phyloP scores from a whole-genome alignment of 2,888 invertebrate species.

The Morpho deidamia region DNA sequence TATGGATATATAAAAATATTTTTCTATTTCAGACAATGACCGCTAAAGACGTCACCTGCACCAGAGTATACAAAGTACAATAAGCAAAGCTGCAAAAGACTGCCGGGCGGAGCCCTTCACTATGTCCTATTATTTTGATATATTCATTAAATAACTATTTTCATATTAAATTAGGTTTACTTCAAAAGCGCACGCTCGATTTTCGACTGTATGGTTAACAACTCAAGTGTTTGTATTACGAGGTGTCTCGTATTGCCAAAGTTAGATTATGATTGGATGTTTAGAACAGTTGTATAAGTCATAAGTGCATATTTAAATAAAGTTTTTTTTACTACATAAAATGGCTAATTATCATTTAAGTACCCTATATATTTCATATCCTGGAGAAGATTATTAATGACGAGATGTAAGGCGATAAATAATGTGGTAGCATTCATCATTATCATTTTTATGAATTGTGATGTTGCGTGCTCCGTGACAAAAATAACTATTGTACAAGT shows the following conservation, averaged over 20 bases:
- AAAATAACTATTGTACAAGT: too few species aligned
- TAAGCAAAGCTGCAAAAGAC: conserved; percentile 57
- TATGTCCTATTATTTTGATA: conserved; percentile 39
- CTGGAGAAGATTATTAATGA: too few species aligned
- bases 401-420: too few species aligned
- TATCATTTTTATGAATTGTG: too few species aligned
- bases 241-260: conserved; percentile 36
- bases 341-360: neutral
- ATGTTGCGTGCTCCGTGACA: too few species aligned
- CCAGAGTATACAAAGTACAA: conserved; percentile 84
- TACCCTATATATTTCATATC: too few species aligned
- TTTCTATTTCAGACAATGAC: conserved; percentile 81
- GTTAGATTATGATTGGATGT: conserved; percentile 33
- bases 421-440: too few species aligned
- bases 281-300: conserved; percentile 59
- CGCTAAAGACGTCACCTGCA: conserved; percentile 84
- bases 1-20: too few species aligned
- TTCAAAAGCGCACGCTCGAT: conserved; percentile 18
- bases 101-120: conserved; percentile 44
- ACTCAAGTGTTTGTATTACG: conserved; percentile 18
- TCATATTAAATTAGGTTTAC: conserved; percentile 55
- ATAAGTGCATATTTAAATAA: conserved; percentile 70
- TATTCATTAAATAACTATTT: conserved; percentile 51
- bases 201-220: conserved; percentile 21
- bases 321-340: conserved; percentile 24